Percentiles rank a stretch among this genome's conserved stretches.
Conservation (phyloP, 2,113 vertebrate genomes). For the Leptobrachium leishanense region DNA sequence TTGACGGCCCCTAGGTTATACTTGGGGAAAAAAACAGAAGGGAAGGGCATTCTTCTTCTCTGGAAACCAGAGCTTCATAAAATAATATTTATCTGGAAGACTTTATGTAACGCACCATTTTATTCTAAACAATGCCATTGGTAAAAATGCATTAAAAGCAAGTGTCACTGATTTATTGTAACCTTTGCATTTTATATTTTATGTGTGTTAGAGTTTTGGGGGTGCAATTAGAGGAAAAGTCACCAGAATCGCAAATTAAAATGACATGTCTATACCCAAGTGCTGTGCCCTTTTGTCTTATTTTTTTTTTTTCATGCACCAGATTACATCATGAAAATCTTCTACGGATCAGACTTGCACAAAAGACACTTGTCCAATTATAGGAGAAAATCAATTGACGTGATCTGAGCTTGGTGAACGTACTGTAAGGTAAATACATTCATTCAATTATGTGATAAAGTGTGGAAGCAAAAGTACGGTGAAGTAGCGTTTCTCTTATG, state of each 20-base stretch:
- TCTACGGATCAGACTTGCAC: slow-evolving; percentile 11
- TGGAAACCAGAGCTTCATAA: not conserved
- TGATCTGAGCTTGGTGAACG: slow-evolving; percentile 11
- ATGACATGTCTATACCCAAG: slow-evolving; percentile 14
- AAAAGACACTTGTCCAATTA: slow-evolving; percentile 21
- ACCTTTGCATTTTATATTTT: not conserved
- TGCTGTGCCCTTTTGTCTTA: not conserved
- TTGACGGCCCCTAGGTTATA: not conserved
- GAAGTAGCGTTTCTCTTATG: not conserved
- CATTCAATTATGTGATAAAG: slow-evolving; percentile 13
- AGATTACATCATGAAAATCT: not conserved
- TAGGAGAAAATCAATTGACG: slow-evolving; percentile 14
- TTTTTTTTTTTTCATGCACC: not conserved
- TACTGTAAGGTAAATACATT: slow-evolving; percentile 10
- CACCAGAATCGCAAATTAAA: slow-evolving; percentile 12
- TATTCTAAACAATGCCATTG: not conserved
- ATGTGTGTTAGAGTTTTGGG: slow-evolving; percentile 10
- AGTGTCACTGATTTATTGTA: too few relatives aligned
- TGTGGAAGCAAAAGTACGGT: not conserved
- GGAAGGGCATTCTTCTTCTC: not conserved
- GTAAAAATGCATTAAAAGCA: not conserved
- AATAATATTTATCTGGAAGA: not conserved
- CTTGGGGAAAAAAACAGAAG: not conserved
- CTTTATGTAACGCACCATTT: not conserved
- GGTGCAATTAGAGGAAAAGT: slow-evolving; percentile 13